A percentile compares a stretch with the other conserved stretches of the same genome.
phyloP scores from a whole-genome alignment of 23 tunicate genomes.

The Halocynthia roretzi region DNA sequence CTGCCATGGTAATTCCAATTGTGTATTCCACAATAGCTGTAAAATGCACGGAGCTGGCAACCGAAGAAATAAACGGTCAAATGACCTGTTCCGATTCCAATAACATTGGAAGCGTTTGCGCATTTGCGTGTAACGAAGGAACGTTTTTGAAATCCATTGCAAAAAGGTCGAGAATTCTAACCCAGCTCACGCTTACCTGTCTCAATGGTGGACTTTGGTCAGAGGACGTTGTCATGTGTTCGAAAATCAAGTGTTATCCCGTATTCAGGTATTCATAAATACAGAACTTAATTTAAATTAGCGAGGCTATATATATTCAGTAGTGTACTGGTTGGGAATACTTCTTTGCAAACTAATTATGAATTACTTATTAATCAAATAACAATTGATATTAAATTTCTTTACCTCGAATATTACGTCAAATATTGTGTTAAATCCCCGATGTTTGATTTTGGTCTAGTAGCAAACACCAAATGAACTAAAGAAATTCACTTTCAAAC shows the following conservation, averaged over 20 bases:
- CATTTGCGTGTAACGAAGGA: neutral
- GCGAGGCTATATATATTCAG: no score
- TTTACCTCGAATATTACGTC: no score
- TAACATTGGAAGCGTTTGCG: constrained; percentile 2
- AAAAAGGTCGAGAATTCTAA: neutral
- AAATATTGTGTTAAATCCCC: no score
- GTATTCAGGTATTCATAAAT: neutral
- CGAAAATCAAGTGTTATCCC: constrained; percentile 1
- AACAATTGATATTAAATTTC: no score
- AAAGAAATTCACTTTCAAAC: no score
- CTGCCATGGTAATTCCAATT: neutral
- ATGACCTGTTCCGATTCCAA: neutral
- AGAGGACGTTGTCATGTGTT: neutral
- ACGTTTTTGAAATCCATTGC: neutral
- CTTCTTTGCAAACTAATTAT: no score
- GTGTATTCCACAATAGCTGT: neutral
- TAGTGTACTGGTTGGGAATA: no score
- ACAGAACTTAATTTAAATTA: no score
- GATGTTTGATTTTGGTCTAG: no score
- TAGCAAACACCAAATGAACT: no score
- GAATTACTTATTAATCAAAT: no score
- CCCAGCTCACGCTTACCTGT: neutral
- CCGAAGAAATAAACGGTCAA: neutral
- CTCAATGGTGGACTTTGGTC: constrained; percentile 5
- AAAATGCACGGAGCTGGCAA: neutral